phyloP scores from a whole-genome alignment of 2,113 vertebrate genomes.

The Ictidomys tridecemlineatus region DNA sequence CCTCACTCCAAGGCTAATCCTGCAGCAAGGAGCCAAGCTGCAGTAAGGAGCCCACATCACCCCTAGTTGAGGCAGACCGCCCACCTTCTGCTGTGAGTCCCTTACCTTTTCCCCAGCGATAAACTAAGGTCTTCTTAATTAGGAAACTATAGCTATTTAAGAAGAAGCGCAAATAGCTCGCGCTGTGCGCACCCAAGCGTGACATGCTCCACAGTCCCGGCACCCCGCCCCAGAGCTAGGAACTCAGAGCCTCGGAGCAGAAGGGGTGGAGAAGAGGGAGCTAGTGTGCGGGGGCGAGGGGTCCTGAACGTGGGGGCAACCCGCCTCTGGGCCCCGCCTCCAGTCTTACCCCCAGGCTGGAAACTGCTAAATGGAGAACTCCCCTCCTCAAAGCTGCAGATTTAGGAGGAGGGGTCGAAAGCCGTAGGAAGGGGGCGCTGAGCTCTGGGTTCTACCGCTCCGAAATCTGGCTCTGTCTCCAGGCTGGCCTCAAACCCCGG shows the following conservation, averaged over 20 bases:
- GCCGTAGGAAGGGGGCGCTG: neutral
- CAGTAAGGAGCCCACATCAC: neutral
- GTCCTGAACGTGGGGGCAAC: neutral
- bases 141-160: conserved; percentile 58
- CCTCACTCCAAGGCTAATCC: neutral
- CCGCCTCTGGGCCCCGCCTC: conserved; percentile 3
- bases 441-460: neutral
- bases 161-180: neutral
- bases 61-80: neutral
- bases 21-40: too few species aligned
- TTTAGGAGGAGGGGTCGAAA: neutral
- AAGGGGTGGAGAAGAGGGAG: neutral
- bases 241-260: neutral
- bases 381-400: neutral
- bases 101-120: accelerated
- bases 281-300: neutral
- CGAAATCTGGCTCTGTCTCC: neutral
- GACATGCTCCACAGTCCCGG: neutral
- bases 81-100: neutral
- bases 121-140: conserved; percentile 16
- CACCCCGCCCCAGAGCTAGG: neutral
- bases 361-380: neutral
- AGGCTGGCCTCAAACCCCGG: neutral
- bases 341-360: neutral
- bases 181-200: neutral